Base-by-base conservation (phyloP, 2,888 invertebrate genomes). In the Chloroclystis v-ata region DNA sequence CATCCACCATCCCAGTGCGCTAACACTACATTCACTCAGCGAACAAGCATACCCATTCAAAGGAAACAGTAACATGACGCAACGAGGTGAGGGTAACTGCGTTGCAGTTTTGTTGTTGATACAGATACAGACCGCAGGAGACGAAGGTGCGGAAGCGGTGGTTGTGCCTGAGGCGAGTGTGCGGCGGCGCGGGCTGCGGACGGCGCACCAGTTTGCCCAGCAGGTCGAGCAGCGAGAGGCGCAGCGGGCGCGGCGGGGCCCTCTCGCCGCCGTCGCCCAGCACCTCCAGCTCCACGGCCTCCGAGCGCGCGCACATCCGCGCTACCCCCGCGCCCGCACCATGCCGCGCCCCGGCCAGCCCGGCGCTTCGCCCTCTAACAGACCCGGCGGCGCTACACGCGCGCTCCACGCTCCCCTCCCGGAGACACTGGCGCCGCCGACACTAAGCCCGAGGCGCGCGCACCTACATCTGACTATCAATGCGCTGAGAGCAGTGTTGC, bases 231-330 rank as follows among this genome's bases (percentile, higher is more conserved):
- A 93, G 87, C 56, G 92, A 92, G 72, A 91, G 91, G 63, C 92
- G 89, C 65, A 92, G 89, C 89, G 93, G 73, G 90, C 92, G 77
- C 91, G 92, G 75, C 90, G 92, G 57, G 91, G 91, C 60, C 90
- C 93, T 93, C 89, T 14, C 49, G 90, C 92, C 93, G 90, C 93
- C 93, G 47, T 92, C 93, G 59, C 93, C 94, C 92, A 94, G 94
- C 79, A 85, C 75, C 93, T 94, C 89, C 92, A 91, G 89, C 93
- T 94, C 89, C 89, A 92, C 85, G 89, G 92, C 93, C 73, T 93
- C 93, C 20, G 93, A 92, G 65, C 92, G 93, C 70, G 92, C 91
- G 92, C 93, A 93, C 93, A 93, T 93, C 91, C 69, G 91, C 91
- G 84, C 92, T 20, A 20, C 20, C 92, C 68, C 89, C 90, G 69